phyloP scores from a whole-genome alignment of 2,113 vertebrate species.

The Ceuthmochares aereus region DNA sequence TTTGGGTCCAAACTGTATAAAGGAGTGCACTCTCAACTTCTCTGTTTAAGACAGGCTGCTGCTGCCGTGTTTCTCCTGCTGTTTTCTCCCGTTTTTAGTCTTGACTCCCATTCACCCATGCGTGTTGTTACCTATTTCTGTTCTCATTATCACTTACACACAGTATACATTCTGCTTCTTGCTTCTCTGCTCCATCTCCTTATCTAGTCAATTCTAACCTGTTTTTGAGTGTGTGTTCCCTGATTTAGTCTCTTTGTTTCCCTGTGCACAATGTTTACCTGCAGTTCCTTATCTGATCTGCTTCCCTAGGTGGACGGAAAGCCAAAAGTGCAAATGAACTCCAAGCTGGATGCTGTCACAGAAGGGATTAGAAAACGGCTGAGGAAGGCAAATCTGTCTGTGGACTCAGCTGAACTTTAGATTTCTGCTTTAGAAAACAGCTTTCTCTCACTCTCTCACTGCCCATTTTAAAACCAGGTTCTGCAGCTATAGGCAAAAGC shows the following conservation, averaged over 20 bases:
- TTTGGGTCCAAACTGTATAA: neutral
- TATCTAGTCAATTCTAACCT: neutral
- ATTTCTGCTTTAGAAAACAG: conserved; percentile 13
- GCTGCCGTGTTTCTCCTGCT: neutral
- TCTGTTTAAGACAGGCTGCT: neutral
- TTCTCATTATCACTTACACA: neutral
- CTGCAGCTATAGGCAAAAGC: neutral
- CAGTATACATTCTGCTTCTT: neutral
- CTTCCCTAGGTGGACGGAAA: neutral
- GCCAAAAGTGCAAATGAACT: neutral
- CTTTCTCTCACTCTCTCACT: neutral
- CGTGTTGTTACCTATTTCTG: neutral
- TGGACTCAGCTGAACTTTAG: conserved; percentile 9
- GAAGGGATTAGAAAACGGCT: neutral
- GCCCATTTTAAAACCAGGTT: neutral
- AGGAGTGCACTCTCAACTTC: neutral
- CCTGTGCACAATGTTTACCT: neutral
- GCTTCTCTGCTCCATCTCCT: neutral
- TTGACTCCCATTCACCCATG: neutral
- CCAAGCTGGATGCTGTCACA: neutral
- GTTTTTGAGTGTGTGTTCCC: neutral
- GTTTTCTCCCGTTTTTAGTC: neutral
- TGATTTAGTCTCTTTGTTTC: neutral
- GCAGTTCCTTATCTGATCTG: neutral
- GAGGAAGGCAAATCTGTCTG: neutral